phyloP scores from a whole-genome alignment of 2,113 vertebrate genomes.

The Clupea harengus region DNA sequence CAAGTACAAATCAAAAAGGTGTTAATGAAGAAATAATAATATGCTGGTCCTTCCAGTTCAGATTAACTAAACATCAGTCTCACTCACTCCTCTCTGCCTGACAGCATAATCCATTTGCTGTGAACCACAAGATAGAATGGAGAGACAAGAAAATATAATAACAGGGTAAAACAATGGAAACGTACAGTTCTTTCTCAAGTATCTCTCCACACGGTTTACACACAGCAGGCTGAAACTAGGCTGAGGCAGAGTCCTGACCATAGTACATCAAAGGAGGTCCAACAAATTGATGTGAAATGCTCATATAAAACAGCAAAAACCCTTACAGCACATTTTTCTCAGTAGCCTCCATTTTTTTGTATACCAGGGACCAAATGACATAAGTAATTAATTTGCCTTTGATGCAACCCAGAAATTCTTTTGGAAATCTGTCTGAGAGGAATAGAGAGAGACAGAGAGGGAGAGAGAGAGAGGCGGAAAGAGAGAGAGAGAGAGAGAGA shows the following conservation, averaged over 20 bases:
- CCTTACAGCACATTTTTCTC: neutral
- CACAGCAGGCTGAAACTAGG: neutral
- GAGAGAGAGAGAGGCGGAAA: conserved; percentile 11
- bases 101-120: conserved; percentile 9
- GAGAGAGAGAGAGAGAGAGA: neutral
- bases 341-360: conserved; percentile 66
- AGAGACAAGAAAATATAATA: neutral
- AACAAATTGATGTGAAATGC: neutral
- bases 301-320: conserved; percentile 4
- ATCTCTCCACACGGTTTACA: neutral
- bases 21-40: conserved; percentile 63
- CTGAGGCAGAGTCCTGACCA: neutral
- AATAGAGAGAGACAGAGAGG: neutral
- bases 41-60: conserved; percentile 46
- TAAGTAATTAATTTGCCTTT: conserved; percentile 86
- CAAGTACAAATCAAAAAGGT: conserved; percentile 63
- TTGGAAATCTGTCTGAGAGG: conserved; percentile 79
- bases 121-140: neutral
- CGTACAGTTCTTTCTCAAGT: neutral
- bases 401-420: conserved; percentile 80
- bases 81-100: conserved; percentile 29
- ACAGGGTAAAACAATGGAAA: neutral
- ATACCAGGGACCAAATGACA: conserved; percentile 82
- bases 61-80: conserved; percentile 50
- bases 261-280: neutral